Evolutionary conservation across 2,113 vertebrate genomes (phyloP), one percentile per base, ranked within the genome.

Genomic region (Symphodus melops): DNA sequence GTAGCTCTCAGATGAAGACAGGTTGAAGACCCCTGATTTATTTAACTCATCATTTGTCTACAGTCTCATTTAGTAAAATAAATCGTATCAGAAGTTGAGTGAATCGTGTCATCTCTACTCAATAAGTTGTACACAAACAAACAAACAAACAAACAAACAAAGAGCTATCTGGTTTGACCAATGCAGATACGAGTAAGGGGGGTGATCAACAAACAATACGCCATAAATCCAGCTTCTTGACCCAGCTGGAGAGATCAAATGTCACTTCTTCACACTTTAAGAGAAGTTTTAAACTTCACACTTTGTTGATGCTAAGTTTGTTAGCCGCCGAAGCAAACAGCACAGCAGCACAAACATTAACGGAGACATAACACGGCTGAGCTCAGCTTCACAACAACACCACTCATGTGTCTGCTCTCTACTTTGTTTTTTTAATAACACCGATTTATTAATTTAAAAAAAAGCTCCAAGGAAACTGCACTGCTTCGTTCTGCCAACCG

Each of bases 281-380:
- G 28, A 1, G 13, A 71, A 85, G 59, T 25, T 87, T 82, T 70
- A 69, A 69, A 88, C 77, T 79, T 83, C 57, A 14, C 9, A 63
- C 61, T 70, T 67, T 65, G 64, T 81, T 79, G 69, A 80, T 84
- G 84, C 87, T 87, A 90, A 87, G 71, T 88, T 88, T 85, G 87
- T 88, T 88, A 86, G 87, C 87, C 33, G 81, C 84, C 83, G 75
- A 81, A 53, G 25, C 14, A 1, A 33, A 49, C 65, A 16, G 33
- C 48, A 49, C 65, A 16, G 33, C 48, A 44, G 62, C 10, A 49
- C n/a, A 49, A 48, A 25, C 28, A 13, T 4, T 44, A 10, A 53
- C 19, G 44, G 6, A 2, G 51, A 56, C 48, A 13, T 4, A 33
- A 44, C 33, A 1, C 0, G 14, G 6, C 14, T 9, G 14, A n/a